These are phyloP conservation scores for Lamellibrachia columna DNA, from an alignment of 2,888 invertebrate species.

Conservation along the genomic window DNA sequence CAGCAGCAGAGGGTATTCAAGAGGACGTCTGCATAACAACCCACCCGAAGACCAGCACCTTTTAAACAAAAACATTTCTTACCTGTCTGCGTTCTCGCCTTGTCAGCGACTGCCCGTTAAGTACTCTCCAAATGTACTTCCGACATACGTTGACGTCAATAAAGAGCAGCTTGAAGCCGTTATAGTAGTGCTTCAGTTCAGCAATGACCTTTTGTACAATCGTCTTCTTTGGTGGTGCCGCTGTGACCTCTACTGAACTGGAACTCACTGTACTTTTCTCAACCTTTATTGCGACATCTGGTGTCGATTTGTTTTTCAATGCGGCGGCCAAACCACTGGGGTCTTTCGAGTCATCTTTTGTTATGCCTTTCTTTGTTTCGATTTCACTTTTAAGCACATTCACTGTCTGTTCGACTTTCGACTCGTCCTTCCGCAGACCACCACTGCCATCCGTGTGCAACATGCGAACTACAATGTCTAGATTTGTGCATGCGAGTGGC, in stretches of 20 bases:
- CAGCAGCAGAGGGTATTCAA: too few relatives aligned
- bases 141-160: constrained; percentile 89
- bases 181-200: constrained; percentile 91
- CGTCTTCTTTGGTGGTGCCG: constrained; percentile 72
- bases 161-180: constrained; percentile 92
- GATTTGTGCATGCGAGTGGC: not conserved
- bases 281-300: constrained; percentile 17
- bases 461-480: not conserved
- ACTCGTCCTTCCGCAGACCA: constrained; percentile 65
- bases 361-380: constrained; percentile 60
- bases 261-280: not conserved
- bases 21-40: too few relatives aligned
- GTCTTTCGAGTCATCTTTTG: constrained; percentile 59
- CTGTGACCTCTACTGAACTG: constrained; percentile 7
- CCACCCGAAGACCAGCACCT: not conserved
- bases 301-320: not conserved
- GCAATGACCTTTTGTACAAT: constrained; percentile 76
- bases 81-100: constrained; percentile 88
- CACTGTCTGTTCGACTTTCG: constrained; percentile 91
- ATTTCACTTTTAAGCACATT: constrained; percentile 78
- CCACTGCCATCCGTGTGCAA: constrained; percentile 36
- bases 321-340: constrained; percentile 18
- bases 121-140: constrained; percentile 80
- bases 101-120: constrained; percentile 83
- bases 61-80: constrained; percentile 34